Conservation (phyloP, 2,797 vertebrate species). For the Sebastes matsubarae region DNA sequence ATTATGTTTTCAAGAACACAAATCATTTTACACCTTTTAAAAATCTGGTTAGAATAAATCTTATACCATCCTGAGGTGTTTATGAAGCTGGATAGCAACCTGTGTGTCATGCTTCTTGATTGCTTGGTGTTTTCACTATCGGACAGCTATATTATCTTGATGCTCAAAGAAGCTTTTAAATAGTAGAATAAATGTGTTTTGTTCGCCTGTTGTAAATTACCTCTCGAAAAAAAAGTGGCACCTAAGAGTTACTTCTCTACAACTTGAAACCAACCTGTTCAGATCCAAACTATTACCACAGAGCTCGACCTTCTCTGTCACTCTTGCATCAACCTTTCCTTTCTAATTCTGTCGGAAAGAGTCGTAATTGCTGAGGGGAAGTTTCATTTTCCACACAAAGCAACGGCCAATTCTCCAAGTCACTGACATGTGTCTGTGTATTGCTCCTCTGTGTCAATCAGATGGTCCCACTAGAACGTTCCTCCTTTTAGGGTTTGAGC, state of each 20-base stretch:
- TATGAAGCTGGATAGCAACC: too few species aligned
- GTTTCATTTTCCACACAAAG: slow-evolving; percentile 19
- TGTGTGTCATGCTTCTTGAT: too few species aligned
- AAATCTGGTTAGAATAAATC: background rate
- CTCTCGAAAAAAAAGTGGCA: background rate
- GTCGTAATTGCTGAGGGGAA: background rate
- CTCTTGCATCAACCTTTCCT: slow-evolving; percentile 9
- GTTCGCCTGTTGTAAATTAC: background rate
- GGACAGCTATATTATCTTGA: background rate
- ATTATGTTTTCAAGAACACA: background rate
- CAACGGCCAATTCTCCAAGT: background rate
- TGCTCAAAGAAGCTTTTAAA: background rate
- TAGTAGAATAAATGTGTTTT: background rate
- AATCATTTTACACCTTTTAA: background rate
- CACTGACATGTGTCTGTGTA: background rate
- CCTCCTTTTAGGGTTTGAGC: background rate
- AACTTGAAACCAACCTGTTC: background rate
- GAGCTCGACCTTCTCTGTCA: background rate
- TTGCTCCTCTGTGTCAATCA: slow-evolving; percentile 7
- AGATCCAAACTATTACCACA: background rate
- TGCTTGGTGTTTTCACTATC: background rate
- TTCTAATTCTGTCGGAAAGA: slow-evolving; percentile 12
- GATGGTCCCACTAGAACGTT: background rate
- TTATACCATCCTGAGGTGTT: background rate
- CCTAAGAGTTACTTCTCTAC: background rate